Evolutionary conservation across 1,140 invertebrate genomes (phyloP).

Genomic region (Procambarus clarkii): DNA sequence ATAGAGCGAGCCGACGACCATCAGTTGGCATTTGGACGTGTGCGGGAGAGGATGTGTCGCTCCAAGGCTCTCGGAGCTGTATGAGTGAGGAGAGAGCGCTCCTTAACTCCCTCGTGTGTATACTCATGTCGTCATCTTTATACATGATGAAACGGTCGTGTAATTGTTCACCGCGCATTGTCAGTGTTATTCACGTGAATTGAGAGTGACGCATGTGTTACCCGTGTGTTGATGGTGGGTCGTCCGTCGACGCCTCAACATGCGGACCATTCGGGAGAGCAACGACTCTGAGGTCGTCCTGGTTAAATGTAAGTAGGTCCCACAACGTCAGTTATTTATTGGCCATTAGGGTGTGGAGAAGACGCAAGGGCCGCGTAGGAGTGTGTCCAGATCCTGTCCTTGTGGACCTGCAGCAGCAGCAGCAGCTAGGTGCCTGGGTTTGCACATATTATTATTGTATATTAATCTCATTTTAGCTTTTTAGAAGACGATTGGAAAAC

Average conservation of each 20-base stretch:
- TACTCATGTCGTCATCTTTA: neutral
- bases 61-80: constrained; percentile 15
- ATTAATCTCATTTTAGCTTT: too few species aligned
- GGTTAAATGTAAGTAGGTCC: constrained; percentile 33
- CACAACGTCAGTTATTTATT: neutral
- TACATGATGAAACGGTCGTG: neutral
- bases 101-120: too few species aligned
- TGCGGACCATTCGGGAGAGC: constrained; percentile 46
- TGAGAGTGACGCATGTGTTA: neutral
- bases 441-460: too few species aligned
- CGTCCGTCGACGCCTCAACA: neutral
- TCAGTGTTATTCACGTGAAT: neutral
- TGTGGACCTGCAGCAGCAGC: too few species aligned
- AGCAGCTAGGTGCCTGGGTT: too few species aligned
- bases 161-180: neutral
- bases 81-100: neutral
- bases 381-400: neutral
- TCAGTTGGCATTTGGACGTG: constrained; percentile 36
- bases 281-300: constrained; percentile 42
- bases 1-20: neutral
- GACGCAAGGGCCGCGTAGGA: neutral
- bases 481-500: too few species aligned
- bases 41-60: constrained; percentile 20
- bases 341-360: neutral
- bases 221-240: neutral